These are phyloP conservation scores for Eilema sororculum DNA, from an alignment of 2,888 invertebrate species.

Conservation along the genomic window DNA sequence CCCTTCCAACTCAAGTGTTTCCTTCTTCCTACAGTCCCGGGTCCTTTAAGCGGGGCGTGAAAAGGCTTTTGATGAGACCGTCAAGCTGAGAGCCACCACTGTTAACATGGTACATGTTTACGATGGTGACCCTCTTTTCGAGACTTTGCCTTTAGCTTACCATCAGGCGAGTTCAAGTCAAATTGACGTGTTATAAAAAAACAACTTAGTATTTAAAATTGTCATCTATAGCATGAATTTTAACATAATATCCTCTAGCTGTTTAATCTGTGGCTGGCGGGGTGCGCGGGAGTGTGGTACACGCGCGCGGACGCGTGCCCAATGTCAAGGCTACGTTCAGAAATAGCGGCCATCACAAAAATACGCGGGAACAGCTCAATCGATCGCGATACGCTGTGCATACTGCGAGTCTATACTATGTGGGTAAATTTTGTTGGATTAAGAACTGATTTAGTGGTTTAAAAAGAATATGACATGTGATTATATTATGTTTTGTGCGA, in stretches of 20 bases:
- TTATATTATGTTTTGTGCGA: too few species aligned
- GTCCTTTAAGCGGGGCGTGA: too few species aligned
- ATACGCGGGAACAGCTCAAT: slow-evolving; percentile 40
- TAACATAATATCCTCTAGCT: not conserved
- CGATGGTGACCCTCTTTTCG: too few species aligned
- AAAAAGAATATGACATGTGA: not conserved
- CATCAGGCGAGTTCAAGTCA: too few species aligned
- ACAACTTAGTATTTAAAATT: too few species aligned
- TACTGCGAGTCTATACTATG: not conserved
- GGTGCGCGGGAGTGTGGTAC: slow-evolving; percentile 30
- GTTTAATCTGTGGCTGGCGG: slow-evolving; percentile 21
- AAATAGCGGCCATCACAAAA: slow-evolving; percentile 48
- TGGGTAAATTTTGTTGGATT: not conserved
- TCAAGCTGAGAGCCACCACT: too few species aligned
- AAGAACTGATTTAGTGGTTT: not conserved
- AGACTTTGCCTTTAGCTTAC: too few species aligned
- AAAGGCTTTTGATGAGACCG: too few species aligned
- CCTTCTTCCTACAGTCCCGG: too few species aligned
- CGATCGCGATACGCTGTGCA: slow-evolving; percentile 6
- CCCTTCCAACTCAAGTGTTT: too few species aligned
- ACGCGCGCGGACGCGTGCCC: slow-evolving; percentile 29
- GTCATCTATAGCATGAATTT: not conserved
- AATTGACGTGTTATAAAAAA: too few species aligned
- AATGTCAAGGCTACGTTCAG: slow-evolving; percentile 48
- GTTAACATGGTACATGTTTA: too few species aligned